Evolutionary conservation across 2,888 invertebrate species (phyloP), one percentile per base, ranked within the genome.

Genomic region (Tyria jacobaeae): DNA sequence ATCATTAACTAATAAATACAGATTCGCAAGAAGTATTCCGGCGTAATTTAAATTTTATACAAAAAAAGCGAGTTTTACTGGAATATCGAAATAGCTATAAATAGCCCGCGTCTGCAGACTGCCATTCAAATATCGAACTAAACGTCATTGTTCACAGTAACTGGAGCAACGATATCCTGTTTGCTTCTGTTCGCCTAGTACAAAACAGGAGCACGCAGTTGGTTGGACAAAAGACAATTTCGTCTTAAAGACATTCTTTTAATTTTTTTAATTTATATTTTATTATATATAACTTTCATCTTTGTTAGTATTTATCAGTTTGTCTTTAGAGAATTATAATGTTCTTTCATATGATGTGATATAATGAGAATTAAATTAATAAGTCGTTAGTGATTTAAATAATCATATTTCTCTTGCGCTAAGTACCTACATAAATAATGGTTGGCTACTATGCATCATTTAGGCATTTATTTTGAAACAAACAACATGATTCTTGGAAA

Each of bases 171-270:
- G 54, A 47, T 66, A 65, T 72, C 71, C 73, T 71, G 63, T 52
- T 21, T 31, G 27, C 24, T 64, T 63, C 68, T 76, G 68, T 2
- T 51, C 64, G 64, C 76, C 73, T 75, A 44, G 76, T 76, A 76
- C 63, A 66, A 77, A 77, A 70, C 77, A 73, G 73, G 75, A 77
- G 71, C 75, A 73, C 25, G 49, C 67, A 70, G 64, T 64, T 72
- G 66, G 59, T 34, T 37, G 62, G 56, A 55, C 56, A 72, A 73
- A 74, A 44, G 59, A 25, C 27, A 57, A 51, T 47, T 31, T 3
- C 9, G 10, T 15, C 24, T 39, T 37, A 15, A 24, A n/a, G n/a
- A 24, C 4, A 15, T 25, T 2, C 2, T 4, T 51, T 51, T 35
- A 31, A 6, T 31, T 6, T 27, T 27, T 3, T 27, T 27, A 27